Base-by-base conservation (phyloP, 1,140 invertebrate genomes). In the Cheumatopsyche charites region DNA sequence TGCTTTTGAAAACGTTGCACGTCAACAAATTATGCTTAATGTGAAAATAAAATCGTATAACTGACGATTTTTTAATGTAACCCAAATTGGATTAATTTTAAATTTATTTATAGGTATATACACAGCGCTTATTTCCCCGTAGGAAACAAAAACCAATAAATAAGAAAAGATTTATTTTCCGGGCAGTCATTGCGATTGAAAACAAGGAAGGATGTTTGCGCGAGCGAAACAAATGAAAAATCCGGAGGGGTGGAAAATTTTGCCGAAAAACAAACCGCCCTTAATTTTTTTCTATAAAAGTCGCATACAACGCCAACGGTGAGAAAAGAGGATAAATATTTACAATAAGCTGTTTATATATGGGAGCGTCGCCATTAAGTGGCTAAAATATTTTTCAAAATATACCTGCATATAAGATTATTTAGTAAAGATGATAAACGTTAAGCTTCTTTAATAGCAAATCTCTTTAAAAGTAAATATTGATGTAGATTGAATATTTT, bases 281-380 rank as follows among this genome's bases (percentile, higher is more conserved):
- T 36, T 36, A 36, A 36, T 36, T 36, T 9, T 36, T 36, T 36
- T 36, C 29, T 9, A 36, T 36, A 36, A 36, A 36, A 36, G 29
- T 36, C 47, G 15, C 47, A 15, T 15, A 52, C 47, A 52, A 45
- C 13, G 17, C 13, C 13, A 45, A 52, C 15, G 47, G 47, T 19
- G 15, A 15, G 47, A 52, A 52, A 52, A 52, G n/a, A 17, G 47
- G 19, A 52, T 52, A 52, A 52, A 52, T 52, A 52, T 52, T 52
- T 52, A 17, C 47, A 19, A 6, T 6, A 52, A 52, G 47, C 9
- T 52, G 19, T 52, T 52, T 52, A 52, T 52, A 7, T 36, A 36
- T 36, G n/a, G 47, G n/a, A 15, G 1, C 47, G 15, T 15, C 1
- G 6, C 19, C 19, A 52, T 52, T 13, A 52, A 52, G 47, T 52